These are phyloP conservation scores for Hippocampus kuda DNA, from an alignment of 2,797 vertebrate species.

Conservation along the genomic window DNA sequence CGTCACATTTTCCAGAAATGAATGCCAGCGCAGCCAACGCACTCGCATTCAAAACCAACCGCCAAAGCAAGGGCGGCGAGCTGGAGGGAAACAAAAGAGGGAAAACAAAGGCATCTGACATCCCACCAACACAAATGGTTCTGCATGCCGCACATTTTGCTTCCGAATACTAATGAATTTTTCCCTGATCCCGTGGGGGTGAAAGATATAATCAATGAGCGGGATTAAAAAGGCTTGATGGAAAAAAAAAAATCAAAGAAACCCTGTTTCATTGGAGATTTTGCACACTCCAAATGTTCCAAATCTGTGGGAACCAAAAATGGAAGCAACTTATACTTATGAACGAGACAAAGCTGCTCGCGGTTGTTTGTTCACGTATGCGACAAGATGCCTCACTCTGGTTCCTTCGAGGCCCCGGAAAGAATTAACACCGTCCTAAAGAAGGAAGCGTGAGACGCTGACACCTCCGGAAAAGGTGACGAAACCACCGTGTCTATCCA, in stretches of 20 bases:
- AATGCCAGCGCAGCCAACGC: neutral
- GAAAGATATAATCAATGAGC: constrained; percentile 14
- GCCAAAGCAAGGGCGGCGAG: neutral
- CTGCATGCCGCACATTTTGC: neutral
- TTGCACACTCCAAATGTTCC: neutral
- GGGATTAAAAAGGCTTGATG: constrained; percentile 17
- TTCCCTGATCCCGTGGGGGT: constrained; percentile 1
- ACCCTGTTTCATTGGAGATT: constrained; percentile 17
- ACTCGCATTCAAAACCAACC: neutral
- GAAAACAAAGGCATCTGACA: constrained; percentile 7
- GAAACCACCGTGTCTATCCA: neutral
- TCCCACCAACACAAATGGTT: constrained; percentile 2
- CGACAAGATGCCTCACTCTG: neutral
- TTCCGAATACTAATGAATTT: constrained; percentile 9
- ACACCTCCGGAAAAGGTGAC: neutral
- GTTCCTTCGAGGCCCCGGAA: neutral
- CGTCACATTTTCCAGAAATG: neutral
- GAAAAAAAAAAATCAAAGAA: constrained; percentile 18
- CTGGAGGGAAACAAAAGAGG: neutral
- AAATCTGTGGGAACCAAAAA: neutral
- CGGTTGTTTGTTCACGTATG: neutral
- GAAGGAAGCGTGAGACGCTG: neutral
- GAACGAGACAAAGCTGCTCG: neutral
- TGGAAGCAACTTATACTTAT: neutral
- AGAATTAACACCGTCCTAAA: neutral